Conservation (phyloP, 2,113 vertebrate genomes). For the Phainopepla nitens region DNA sequence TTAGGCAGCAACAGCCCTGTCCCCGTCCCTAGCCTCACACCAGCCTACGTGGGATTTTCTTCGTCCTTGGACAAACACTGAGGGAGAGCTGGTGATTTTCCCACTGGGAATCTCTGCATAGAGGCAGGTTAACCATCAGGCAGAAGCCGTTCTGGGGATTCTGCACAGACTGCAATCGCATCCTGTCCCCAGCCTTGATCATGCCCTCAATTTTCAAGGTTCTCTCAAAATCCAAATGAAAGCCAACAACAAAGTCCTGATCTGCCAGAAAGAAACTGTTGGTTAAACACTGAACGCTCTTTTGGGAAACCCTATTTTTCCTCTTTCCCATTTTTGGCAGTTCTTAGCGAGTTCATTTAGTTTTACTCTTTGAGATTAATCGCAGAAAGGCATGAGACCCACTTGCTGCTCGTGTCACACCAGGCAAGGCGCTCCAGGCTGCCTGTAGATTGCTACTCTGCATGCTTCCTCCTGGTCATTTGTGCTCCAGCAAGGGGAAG, state of each 20-base stretch:
- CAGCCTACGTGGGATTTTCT: neutral
- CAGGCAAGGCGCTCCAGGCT: neutral
- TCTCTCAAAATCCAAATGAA: neutral
- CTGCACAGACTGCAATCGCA: neutral
- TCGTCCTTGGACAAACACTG: neutral
- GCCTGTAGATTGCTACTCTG: neutral
- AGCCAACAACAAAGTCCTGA: neutral
- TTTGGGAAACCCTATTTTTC: neutral
- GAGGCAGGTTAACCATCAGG: neutral
- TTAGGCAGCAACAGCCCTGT: neutral
- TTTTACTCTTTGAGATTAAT: slow-evolving; percentile 18
- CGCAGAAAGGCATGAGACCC: neutral
- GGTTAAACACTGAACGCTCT: neutral
- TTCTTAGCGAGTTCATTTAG: neutral
- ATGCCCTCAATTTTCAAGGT: rapidly evolving
- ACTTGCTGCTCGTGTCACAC: neutral
- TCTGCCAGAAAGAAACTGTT: neutral
- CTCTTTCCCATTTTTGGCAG: neutral
- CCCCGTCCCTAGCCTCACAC: neutral
- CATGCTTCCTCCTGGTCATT: neutral
- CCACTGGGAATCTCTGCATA: neutral
- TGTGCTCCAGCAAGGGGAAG: neutral
- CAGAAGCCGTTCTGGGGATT: neutral
- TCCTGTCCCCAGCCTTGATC: neutral
- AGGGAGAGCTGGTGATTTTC: neutral